A percentile compares a stretch with the other conserved stretches of the same genome.
phyloP scores from a whole-genome alignment of 2,797 vertebrate genomes.

The Manis crassicaudata region DNA sequence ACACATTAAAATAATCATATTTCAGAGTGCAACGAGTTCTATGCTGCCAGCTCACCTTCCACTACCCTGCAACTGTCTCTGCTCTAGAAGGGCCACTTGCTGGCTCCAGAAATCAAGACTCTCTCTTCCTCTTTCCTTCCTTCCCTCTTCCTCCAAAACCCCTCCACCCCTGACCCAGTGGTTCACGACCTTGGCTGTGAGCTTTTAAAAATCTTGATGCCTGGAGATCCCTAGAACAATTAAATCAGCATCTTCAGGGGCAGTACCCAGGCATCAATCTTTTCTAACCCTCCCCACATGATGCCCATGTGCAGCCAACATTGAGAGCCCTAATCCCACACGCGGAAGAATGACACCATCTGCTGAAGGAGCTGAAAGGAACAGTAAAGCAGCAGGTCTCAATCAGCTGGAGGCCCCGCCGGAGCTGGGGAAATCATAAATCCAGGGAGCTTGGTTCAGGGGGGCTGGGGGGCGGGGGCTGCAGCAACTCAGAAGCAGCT shows the following conservation, averaged over 20 bases:
- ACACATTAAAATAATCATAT: no score
- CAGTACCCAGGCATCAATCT: neutral
- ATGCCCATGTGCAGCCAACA: neutral
- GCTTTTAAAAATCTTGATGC: neutral
- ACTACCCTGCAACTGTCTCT: neutral
- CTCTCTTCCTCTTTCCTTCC: neutral
- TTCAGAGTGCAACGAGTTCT: neutral
- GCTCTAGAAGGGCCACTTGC: neutral
- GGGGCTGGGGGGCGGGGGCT: rapidly evolving
- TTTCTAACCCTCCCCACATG: neutral
- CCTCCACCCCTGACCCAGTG: neutral
- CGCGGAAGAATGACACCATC: neutral
- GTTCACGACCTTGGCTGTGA: neutral
- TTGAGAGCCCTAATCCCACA: neutral
- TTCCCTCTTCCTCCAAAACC: neutral
- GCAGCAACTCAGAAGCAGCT: neutral
- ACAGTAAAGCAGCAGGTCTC: neutral
- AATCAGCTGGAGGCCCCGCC: neutral
- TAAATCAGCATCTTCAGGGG: neutral
- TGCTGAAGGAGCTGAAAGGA: neutral
- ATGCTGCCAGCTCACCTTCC: neutral
- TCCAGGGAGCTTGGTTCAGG: no score
- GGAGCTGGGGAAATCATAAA: neutral
- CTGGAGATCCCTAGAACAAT: neutral
- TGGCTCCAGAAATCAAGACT: neutral